phyloP scores from a whole-genome alignment of 2,888 invertebrate species.

The Clanis bilineata region DNA sequence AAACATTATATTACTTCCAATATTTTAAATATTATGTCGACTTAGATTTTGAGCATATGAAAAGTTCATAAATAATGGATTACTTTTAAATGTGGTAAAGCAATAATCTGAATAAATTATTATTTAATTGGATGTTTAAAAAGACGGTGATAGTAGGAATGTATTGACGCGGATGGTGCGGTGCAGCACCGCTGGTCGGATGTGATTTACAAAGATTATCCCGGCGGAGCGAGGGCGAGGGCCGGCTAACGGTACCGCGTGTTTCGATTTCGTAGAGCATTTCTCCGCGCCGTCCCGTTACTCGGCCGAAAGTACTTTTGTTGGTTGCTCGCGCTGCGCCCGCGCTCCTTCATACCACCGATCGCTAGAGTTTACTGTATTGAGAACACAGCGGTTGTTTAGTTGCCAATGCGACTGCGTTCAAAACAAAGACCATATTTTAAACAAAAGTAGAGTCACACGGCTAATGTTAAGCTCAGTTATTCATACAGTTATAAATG shows the following conservation, averaged over 20 bases:
- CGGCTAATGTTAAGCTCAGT: slow-evolving; percentile 38
- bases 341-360: slow-evolving; percentile 50
- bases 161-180: too few relatives aligned
- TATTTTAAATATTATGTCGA: too few relatives aligned
- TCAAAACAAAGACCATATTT: slow-evolving; percentile 66
- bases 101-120: background rate
- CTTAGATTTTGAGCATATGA: background rate
- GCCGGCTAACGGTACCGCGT: slow-evolving; percentile 77
- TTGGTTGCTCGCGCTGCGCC: slow-evolving; percentile 55
- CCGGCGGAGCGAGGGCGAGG: slow-evolving; percentile 65
- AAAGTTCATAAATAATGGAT: background rate
- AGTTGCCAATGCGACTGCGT: slow-evolving; percentile 55
- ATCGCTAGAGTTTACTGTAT: slow-evolving; percentile 72
- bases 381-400: slow-evolving; percentile 62
- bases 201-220: slow-evolving; percentile 72
- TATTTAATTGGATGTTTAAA: background rate
- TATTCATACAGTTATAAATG: slow-evolving; percentile 41
- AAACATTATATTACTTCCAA: too few relatives aligned
- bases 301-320: slow-evolving; percentile 80
- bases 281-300: slow-evolving; percentile 80
- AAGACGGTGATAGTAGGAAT: background rate
- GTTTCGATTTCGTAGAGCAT: slow-evolving; percentile 83
- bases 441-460: slow-evolving; percentile 45
- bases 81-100: background rate
- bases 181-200: too few relatives aligned